A percentile compares a stretch with the other conserved stretches of the same genome.
phyloP scores from a whole-genome alignment of 2,113 vertebrate genomes.

The Lucifuga dentata region DNA sequence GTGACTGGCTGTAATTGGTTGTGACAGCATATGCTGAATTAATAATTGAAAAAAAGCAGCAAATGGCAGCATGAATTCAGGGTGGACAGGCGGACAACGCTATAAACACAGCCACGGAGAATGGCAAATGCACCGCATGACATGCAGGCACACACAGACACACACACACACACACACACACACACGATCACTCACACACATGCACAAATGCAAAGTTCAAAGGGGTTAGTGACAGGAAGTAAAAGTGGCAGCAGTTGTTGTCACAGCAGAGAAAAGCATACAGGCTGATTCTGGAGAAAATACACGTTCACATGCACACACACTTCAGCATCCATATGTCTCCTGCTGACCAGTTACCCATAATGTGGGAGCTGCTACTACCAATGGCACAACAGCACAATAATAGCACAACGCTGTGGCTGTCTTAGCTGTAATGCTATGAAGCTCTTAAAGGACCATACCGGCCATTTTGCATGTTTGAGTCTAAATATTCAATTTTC shows the following conservation, averaged over 20 bases:
- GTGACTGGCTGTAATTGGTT: constrained; percentile 56
- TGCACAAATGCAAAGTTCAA: constrained; percentile 9
- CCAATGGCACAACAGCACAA: no score
- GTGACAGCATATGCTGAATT: constrained; percentile 74
- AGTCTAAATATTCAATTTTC: no score
- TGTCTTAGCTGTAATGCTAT: no score
- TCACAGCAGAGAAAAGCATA: neutral
- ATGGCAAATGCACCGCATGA: constrained; percentile 32
- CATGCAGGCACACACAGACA: constrained; percentile 29
- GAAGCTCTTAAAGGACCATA: no score
- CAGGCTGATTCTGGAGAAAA: neutral
- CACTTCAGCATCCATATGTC: neutral
- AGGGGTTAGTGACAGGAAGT: constrained; percentile 14
- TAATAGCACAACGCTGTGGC: no score
- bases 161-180: constrained; percentile 14
- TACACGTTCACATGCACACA: constrained; percentile 1
- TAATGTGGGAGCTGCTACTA: neutral
- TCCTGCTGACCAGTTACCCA: constrained; percentile 20
- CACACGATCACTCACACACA: no score
- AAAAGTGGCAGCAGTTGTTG: neutral
- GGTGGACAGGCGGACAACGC: constrained; percentile 1
- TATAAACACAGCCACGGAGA: constrained; percentile 45
- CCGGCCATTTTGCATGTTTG: no score
- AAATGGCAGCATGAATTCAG: constrained; percentile 62
- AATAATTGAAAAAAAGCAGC: constrained; percentile 68